Evolutionary conservation across 2,113 vertebrate genomes (phyloP).

Genomic region (Nesoenas mayeri): DNA sequence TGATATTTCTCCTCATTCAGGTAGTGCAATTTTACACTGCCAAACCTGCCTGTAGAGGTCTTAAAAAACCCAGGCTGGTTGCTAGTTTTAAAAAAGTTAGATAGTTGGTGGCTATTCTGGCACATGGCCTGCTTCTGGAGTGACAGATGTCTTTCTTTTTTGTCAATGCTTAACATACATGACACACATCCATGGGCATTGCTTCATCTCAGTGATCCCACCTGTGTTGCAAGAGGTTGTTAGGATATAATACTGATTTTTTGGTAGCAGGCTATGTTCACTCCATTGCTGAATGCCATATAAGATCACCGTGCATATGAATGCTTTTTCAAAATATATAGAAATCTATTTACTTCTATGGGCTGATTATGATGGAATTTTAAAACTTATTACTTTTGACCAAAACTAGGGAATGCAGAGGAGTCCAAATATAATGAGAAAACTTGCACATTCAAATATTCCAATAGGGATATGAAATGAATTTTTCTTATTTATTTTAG

Average conservation of each 20-base stretch:
- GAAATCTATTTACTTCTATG: background rate
- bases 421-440: background rate
- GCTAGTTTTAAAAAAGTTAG: background rate
- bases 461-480: background rate
- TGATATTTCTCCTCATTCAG: background rate
- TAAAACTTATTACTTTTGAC: background rate
- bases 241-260: background rate
- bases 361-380: background rate
- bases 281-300: background rate
- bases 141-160: background rate
- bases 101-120: background rate
- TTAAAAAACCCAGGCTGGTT: background rate
- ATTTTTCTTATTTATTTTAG: background rate
- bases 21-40: fast-evolving
- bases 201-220: background rate
- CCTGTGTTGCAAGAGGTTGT: background rate
- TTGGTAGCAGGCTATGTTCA: background rate
- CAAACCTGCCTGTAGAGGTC: background rate
- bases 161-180: background rate
- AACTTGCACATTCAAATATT: background rate
- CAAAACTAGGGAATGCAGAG: background rate
- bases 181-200: background rate
- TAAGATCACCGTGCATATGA: background rate
- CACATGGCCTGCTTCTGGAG: background rate
- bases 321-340: background rate